These are phyloP conservation scores for Solen grandis DNA, from an alignment of 1,140 invertebrate species.

Conservation along the genomic window DNA sequence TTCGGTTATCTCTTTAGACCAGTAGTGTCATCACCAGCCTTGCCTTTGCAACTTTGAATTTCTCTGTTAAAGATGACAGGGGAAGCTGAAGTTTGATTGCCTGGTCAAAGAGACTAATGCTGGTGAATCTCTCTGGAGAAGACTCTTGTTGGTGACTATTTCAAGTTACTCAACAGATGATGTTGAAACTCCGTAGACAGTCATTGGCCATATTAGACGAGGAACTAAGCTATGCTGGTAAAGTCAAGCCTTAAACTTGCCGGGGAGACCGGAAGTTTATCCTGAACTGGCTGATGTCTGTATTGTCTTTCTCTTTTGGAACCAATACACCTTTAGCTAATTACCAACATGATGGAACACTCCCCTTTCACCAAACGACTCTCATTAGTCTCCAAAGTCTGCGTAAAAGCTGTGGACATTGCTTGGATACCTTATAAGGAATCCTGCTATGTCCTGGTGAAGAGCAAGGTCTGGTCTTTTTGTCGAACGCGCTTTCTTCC, in stretches of 20 bases:
- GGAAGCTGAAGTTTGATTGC: background rate
- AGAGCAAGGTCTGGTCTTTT: too few species aligned
- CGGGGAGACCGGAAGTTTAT: background rate
- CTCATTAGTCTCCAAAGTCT: too few species aligned
- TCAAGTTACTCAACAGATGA: background rate
- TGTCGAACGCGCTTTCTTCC: too few species aligned
- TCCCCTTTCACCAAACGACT: too few species aligned
- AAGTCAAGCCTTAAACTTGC: background rate
- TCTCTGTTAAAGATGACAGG: background rate
- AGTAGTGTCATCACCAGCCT: background rate
- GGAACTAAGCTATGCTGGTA: background rate
- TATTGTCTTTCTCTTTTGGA: too few species aligned
- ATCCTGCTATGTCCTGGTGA: too few species aligned
- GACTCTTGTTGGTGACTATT: constrained; percentile 1
- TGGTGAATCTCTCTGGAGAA: background rate
- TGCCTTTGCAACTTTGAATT: background rate
- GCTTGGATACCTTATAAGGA: too few species aligned
- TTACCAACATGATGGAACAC: too few species aligned
- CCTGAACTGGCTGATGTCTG: too few species aligned
- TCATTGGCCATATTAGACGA: background rate
- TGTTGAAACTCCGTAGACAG: background rate
- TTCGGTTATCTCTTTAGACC: background rate
- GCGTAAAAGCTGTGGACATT: too few species aligned
- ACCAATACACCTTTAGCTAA: too few species aligned
- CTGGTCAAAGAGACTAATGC: background rate